Percentiles rank a stretch among this genome's conserved stretches.
phyloP scores from a whole-genome alignment of 1,140 invertebrate genomes.

The Choristoneura fumiferana region DNA sequence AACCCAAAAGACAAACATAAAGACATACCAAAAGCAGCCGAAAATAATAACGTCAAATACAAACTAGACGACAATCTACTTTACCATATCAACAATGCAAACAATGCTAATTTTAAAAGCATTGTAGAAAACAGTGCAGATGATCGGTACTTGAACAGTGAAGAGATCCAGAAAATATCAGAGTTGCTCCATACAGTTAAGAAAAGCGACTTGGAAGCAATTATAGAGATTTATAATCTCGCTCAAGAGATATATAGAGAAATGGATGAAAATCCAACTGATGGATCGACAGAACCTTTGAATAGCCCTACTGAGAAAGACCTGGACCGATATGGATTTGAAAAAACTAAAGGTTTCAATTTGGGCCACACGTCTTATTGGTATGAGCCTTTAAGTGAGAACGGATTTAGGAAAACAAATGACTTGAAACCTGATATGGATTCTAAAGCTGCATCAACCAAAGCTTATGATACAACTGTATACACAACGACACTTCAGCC shows the following conservation, averaged over 20 bases:
- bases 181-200: constrained; percentile 58
- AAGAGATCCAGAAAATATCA: constrained; percentile 57
- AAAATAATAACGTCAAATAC: too few relatives aligned
- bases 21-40: too few relatives aligned
- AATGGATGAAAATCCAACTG: constrained; percentile 39
- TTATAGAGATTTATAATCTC: constrained; percentile 68
- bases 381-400: constrained; percentile 47
- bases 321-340: not conserved
- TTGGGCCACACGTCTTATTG: constrained; percentile 42
- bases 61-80: too few relatives aligned
- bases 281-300: not conserved
- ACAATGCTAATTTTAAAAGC: not conserved
- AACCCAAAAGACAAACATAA: too few relatives aligned
- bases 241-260: constrained; percentile 67
- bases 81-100: too few relatives aligned
- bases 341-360: constrained; percentile 18
- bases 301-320: too few relatives aligned
- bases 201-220: constrained; percentile 66
- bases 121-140: constrained; percentile 20
- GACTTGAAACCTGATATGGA: constrained; percentile 1
- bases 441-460: not conserved
- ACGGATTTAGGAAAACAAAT: constrained; percentile 16
- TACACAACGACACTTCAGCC: not conserved
- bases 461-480: not conserved
- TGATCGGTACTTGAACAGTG: constrained; percentile 58